Evolutionary conservation across 53 echinoderm and acorn worm species (phyloP).

Genomic region (Echinometra lucunter): DNA sequence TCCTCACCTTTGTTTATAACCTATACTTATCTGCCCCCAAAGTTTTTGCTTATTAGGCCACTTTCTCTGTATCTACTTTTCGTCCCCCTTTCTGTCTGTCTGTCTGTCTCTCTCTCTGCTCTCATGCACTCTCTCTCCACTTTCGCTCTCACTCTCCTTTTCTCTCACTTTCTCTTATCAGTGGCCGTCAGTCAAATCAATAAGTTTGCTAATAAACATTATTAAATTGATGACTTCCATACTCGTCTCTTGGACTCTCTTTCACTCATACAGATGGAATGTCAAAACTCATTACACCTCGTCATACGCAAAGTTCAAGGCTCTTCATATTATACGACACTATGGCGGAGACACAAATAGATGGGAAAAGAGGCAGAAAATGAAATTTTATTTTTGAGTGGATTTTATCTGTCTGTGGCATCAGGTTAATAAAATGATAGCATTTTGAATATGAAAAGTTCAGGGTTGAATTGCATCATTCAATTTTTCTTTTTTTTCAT

Average conservation of each 20-base stretch:
- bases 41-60: background rate
- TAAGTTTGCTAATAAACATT: slow-evolving; percentile 48
- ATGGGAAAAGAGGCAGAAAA: background rate
- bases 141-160: background rate
- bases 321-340: slow-evolving; percentile 21
- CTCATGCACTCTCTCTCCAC: background rate
- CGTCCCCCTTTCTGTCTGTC: background rate
- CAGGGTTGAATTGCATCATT: slow-evolving; percentile 24
- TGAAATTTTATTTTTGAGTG: background rate
- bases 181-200: slow-evolving; percentile 53
- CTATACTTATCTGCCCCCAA: too few relatives aligned
- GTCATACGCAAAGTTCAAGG: slow-evolving; percentile 50
- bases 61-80: background rate
- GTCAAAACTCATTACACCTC: slow-evolving; percentile 55
- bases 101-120: background rate
- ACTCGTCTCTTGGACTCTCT: background rate
- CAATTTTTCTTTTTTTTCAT: background rate
- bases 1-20: background rate
- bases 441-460: slow-evolving; percentile 24
- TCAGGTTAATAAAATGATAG: slow-evolving; percentile 41
- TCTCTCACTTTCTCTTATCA: slow-evolving; percentile 37
- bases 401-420: slow-evolving; percentile 41
- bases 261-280: slow-evolving; percentile 36
- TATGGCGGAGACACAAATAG: slow-evolving; percentile 42
- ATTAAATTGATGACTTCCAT: slow-evolving; percentile 63